phyloP scores from a whole-genome alignment of 2,113 vertebrate species.

The Zosterops borbonicus region DNA sequence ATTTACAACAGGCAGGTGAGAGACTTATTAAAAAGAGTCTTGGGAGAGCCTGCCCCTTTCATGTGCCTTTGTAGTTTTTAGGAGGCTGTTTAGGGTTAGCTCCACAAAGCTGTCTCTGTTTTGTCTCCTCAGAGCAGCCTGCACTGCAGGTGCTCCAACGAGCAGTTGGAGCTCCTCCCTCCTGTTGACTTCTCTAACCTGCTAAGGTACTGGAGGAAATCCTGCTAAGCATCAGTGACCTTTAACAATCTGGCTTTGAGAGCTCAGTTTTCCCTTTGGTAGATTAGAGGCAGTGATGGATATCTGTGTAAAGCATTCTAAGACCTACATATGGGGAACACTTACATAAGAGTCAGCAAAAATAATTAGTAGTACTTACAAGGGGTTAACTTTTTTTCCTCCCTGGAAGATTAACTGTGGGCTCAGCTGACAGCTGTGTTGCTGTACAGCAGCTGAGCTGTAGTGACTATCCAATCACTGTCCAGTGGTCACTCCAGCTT shows the following conservation, averaged over 20 bases:
- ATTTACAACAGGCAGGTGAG: background rate
- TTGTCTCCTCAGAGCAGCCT: background rate
- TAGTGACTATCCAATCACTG: background rate
- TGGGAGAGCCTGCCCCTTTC: background rate
- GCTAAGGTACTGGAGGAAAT: slow-evolving; percentile 53
- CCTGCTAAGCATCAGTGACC: slow-evolving; percentile 47
- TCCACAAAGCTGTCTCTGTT: background rate
- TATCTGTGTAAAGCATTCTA: slow-evolving; percentile 36
- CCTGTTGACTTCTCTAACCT: slow-evolving; percentile 26
- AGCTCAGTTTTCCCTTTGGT: slow-evolving; percentile 56
- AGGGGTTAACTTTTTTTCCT: slow-evolving; percentile 36
- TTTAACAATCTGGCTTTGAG: slow-evolving; percentile 50
- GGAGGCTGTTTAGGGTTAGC: background rate
- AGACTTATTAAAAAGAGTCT: background rate
- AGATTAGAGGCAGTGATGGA: slow-evolving; percentile 39
- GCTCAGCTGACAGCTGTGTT: slow-evolving; percentile 14
- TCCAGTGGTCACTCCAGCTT: background rate
- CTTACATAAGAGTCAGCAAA: slow-evolving; percentile 47
- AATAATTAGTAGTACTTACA: slow-evolving; percentile 46
- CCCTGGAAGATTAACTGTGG: background rate
- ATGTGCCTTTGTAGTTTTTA: background rate
- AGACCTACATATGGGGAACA: slow-evolving; percentile 50
- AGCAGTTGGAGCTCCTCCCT: slow-evolving; percentile 1
- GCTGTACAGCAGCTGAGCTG: slow-evolving; percentile 1
- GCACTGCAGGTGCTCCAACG: background rate